phyloP scores from a whole-genome alignment of 2,888 invertebrate genomes.

The Scaptomyza flava region DNA sequence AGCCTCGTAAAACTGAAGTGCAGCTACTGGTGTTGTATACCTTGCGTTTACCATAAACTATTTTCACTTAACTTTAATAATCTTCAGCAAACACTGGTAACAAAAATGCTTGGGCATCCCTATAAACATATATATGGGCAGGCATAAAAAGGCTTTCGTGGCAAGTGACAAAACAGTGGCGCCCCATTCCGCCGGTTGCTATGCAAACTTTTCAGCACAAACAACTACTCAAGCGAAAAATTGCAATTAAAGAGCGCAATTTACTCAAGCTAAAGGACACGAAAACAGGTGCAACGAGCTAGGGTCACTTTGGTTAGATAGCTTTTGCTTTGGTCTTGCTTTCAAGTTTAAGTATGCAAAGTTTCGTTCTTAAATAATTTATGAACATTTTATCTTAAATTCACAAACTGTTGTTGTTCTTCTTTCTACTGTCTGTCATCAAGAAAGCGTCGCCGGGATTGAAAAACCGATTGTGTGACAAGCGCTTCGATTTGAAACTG shows the following conservation, averaged over 20 bases:
- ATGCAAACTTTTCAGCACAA: slow-evolving; percentile 51
- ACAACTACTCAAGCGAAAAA: slow-evolving; percentile 63
- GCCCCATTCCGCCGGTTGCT: slow-evolving; percentile 26
- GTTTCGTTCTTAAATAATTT: slow-evolving; percentile 26
- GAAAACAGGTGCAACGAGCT: slow-evolving; percentile 27
- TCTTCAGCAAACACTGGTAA: slow-evolving; percentile 43
- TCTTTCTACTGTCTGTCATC: slow-evolving; percentile 3
- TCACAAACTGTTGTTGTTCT: neutral
- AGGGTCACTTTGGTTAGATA: slow-evolving; percentile 1
- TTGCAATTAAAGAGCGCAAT: slow-evolving; percentile 70
- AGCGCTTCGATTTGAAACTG: slow-evolving; percentile 41
- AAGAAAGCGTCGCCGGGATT: slow-evolving; percentile 26
- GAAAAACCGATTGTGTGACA: slow-evolving; percentile 5
- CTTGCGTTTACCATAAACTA: slow-evolving; percentile 77
- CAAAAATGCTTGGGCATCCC: slow-evolving; percentile 30
- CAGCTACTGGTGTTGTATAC: slow-evolving; percentile 37
- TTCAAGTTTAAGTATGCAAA: slow-evolving; percentile 13
- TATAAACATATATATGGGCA: neutral
- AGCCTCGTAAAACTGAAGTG: slow-evolving; percentile 57
- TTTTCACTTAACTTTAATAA: slow-evolving; percentile 70
- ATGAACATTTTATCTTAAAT: slow-evolving; percentile 22
- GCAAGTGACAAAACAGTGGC: slow-evolving; percentile 37
- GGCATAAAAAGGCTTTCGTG: slow-evolving; percentile 50
- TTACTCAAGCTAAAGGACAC: slow-evolving; percentile 42
- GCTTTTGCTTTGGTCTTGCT: neutral